A percentile compares a stretch with the other conserved stretches of the same genome.
Evolutionary conservation across 2,888 invertebrate species (phyloP).

Genomic region (Meganola albula): DNA sequence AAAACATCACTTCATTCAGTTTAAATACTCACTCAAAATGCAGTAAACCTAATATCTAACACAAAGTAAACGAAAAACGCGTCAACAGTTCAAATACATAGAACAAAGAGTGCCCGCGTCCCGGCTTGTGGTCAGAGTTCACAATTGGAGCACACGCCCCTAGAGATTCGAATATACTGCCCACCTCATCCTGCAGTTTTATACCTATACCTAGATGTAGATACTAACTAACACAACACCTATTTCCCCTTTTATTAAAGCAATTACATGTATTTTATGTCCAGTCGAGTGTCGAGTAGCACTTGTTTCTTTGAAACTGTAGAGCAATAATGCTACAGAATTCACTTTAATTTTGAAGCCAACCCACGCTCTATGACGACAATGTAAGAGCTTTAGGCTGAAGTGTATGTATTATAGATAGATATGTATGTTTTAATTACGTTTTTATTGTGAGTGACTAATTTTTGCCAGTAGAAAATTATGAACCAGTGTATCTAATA

Average conservation of each 20-base stretch:
- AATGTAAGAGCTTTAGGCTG: no score
- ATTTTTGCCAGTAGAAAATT: no score
- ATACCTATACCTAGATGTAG: conserved; percentile 9
- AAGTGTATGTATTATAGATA: no score
- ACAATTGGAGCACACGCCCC: conserved; percentile 18
- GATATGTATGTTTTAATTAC: no score
- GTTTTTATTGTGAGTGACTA: no score
- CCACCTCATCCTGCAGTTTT: no score
- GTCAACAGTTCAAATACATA: conserved; percentile 16
- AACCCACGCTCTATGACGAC: no score
- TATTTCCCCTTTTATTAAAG: conserved; percentile 24
- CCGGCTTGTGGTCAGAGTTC: conserved; percentile 24
- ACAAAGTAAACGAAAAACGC: no score
- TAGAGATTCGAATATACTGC: conserved; percentile 19
- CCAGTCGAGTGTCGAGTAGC: conserved; percentile 9
- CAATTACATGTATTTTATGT: conserved; percentile 21
- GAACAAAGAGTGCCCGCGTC: conserved; percentile 13
- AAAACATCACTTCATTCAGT: no score
- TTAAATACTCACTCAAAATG: conserved; percentile 4
- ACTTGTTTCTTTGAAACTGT: conserved; percentile 16
- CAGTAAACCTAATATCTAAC: no score
- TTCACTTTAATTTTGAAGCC: neutral
- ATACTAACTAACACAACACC: conserved; percentile 24
- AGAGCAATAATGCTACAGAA: conserved; percentile 12
- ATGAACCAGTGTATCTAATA: no score